Conservation (phyloP, 2,797 vertebrate species). For the Rhynchonycteris naso region DNA sequence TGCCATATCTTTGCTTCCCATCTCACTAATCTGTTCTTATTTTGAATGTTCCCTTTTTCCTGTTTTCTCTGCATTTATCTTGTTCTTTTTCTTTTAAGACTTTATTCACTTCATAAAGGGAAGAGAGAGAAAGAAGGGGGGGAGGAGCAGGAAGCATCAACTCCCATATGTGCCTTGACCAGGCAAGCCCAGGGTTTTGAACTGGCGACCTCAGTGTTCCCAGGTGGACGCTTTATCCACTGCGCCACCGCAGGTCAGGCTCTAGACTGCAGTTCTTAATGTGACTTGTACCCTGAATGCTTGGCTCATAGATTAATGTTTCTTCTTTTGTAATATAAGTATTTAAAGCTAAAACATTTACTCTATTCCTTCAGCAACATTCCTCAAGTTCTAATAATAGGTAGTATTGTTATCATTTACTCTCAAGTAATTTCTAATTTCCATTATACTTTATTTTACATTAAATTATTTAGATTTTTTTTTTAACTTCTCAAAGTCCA, state of each 20-base stretch:
- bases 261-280: too few species aligned
- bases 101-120: too few species aligned
- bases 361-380: not conserved
- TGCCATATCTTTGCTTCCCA: not conserved
- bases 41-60: not conserved
- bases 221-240: too few species aligned
- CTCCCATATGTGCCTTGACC: too few species aligned
- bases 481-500: not conserved
- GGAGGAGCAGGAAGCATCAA: too few species aligned
- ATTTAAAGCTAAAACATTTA: not conserved
- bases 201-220: too few species aligned
- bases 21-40: not conserved
- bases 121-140: too few species aligned
- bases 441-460: not conserved
- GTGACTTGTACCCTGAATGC: not conserved
- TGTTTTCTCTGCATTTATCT: too few species aligned
- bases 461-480: not conserved
- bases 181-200: too few species aligned
- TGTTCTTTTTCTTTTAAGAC: too few species aligned
- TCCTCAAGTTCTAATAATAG: not conserved
- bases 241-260: too few species aligned
- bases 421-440: not conserved
- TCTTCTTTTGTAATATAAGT: not conserved
- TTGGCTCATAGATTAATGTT: too few species aligned
- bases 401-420: not conserved